Evolutionary conservation across 2,113 vertebrate species (phyloP).

Genomic region (Mixornis gularis): DNA sequence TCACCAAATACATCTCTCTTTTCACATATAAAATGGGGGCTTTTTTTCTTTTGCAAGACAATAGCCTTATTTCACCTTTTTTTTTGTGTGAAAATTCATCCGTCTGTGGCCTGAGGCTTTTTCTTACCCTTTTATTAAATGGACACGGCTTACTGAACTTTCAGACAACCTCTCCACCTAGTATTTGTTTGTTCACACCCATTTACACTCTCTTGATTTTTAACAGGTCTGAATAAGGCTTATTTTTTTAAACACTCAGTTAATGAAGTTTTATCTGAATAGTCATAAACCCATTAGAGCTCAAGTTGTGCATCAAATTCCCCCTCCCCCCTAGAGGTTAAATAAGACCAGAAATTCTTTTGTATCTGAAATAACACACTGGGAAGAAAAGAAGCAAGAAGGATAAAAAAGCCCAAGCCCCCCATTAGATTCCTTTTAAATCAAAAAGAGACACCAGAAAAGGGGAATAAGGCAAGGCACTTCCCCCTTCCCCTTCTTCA

Average conservation of each 20-base stretch:
- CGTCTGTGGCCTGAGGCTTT: neutral
- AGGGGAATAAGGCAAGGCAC: neutral
- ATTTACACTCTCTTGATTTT: slow-evolving; percentile 21
- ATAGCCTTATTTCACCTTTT: neutral
- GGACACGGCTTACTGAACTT: neutral
- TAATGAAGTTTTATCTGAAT: slow-evolving; percentile 55
- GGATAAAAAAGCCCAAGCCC: slow-evolving; percentile 38
- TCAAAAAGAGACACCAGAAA: neutral
- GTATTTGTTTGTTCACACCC: slow-evolving; percentile 27
- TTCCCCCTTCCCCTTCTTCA: neutral
- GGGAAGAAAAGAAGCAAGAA: slow-evolving; percentile 13
- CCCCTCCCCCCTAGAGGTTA: slow-evolving; percentile 2
- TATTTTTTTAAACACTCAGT: slow-evolving; percentile 13
- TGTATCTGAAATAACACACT: neutral
- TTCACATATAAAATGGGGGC: neutral
- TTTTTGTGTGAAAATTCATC: neutral
- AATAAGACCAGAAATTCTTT: slow-evolving; percentile 53
- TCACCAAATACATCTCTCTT: neutral
- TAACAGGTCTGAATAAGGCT: slow-evolving; percentile 1
- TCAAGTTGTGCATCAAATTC: neutral
- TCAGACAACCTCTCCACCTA: neutral
- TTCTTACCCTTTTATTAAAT: neutral
- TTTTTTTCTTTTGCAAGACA: neutral
- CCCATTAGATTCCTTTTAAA: slow-evolving; percentile 7
- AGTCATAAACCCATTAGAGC: slow-evolving; percentile 31